Evolutionary conservation across 92 coral and sea anemone species (phyloP).

Genomic region (Meandrina meandrites): DNA sequence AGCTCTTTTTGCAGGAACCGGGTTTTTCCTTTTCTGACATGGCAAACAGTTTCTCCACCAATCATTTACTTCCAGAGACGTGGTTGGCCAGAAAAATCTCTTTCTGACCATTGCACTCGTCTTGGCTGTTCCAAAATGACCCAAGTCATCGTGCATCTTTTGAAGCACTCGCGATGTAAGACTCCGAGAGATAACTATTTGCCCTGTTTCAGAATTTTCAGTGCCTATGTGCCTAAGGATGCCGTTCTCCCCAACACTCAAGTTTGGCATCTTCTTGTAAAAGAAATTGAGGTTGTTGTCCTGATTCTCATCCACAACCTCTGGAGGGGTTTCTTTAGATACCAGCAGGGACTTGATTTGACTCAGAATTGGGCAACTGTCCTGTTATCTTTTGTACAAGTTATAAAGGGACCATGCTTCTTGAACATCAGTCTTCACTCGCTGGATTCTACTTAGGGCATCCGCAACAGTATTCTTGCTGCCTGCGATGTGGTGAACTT

Average conservation of each 20-base stretch:
- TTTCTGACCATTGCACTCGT: conserved; percentile 14
- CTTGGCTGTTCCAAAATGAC: conserved; percentile 48
- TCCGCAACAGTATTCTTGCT: conserved; percentile 54
- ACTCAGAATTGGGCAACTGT: conserved; percentile 39
- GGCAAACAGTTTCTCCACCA: conserved; percentile 21
- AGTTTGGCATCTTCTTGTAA: conserved; percentile 38
- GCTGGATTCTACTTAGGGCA: conserved; percentile 46
- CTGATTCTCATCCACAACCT: conserved; percentile 36
- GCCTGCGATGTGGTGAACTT: conserved; percentile 55
- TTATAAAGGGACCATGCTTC: conserved; percentile 56
- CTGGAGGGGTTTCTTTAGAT: too few relatives aligned
- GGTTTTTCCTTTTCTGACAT: conserved; percentile 15
- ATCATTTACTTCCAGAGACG: conserved; percentile 24
- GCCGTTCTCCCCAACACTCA: conserved; percentile 38
- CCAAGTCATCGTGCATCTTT: conserved; percentile 53
- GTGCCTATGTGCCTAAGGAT: conserved; percentile 33
- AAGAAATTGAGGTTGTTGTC: conserved; percentile 43
- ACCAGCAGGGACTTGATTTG: conserved; percentile 42
- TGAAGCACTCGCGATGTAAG: conserved; percentile 49
- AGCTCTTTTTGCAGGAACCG: conserved; percentile 43
- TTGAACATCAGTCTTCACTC: conserved; percentile 23
- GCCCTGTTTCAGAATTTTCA: too few relatives aligned
- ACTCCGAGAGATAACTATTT: conserved; percentile 45
- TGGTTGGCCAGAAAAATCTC: conserved; percentile 6
- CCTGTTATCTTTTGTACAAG: conserved; percentile 52